phyloP scores from a whole-genome alignment of 2,113 vertebrate genomes.

The Carlito syrichta region DNA sequence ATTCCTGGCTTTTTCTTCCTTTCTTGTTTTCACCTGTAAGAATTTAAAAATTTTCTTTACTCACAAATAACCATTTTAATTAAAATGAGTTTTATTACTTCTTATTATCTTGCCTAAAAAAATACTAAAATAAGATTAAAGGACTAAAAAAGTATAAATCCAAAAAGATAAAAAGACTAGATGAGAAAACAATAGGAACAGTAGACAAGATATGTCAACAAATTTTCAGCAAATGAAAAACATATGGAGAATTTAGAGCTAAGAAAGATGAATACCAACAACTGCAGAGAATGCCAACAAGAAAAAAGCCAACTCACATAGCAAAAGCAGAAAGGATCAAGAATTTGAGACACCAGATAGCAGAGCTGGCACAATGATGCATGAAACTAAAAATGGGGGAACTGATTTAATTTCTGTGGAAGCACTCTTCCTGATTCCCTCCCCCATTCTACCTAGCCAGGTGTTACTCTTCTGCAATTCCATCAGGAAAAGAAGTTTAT shows the following conservation, averaged over 20 bases:
- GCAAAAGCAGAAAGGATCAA: constrained; percentile 19
- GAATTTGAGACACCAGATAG: constrained; percentile 13
- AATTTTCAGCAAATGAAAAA: constrained; percentile 55
- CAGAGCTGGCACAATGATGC: background rate
- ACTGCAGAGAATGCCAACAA: constrained; percentile 30
- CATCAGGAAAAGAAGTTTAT: background rate
- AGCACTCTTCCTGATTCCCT: background rate
- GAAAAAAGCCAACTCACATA: background rate
- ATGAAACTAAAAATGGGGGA: background rate
- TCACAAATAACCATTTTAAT: background rate
- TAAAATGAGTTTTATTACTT: background rate
- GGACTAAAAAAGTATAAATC: background rate
- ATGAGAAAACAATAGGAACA: constrained; percentile 5
- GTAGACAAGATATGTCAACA: constrained; percentile 48
- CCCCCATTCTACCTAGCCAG: background rate
- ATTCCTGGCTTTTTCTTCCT: background rate
- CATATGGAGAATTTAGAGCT: constrained; percentile 21
- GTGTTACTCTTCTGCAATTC: background rate
- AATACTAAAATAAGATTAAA: background rate
- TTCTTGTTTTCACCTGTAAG: background rate
- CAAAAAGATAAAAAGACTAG: background rate
- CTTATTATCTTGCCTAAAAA: background rate
- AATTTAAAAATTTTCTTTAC: constrained; percentile 1
- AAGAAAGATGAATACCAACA: constrained; percentile 25
- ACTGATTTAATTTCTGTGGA: background rate